Evolutionary conservation across 2,113 vertebrate genomes (phyloP).

Genomic region (Brienomyrus brachyistius): DNA sequence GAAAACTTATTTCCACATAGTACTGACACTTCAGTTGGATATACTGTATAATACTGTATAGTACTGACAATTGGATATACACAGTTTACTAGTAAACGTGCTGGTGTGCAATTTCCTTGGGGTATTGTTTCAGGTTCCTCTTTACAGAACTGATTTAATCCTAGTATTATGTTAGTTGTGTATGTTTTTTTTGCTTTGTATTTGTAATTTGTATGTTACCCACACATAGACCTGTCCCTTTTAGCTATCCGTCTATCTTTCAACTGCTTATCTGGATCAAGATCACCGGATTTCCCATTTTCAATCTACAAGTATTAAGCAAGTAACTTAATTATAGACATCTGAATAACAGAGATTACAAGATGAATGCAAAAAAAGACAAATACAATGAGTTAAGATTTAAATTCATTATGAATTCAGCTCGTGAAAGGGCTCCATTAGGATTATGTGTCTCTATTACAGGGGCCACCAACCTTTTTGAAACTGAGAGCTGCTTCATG

Average conservation of each 20-base stretch:
- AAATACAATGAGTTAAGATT: neutral
- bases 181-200: too few relatives aligned
- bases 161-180: neutral
- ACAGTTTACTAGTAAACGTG: neutral
- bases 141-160: neutral
- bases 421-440: neutral
- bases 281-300: neutral
- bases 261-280: neutral
- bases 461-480: too few relatives aligned
- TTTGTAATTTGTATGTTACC: neutral
- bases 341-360: neutral
- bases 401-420: neutral
- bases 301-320: neutral
- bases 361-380: neutral
- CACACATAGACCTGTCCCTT: neutral
- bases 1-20: neutral
- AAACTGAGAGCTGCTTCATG: too few relatives aligned
- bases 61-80: neutral
- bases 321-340: neutral
- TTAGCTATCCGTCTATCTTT: neutral
- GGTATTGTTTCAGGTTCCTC: neutral
- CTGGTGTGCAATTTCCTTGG: neutral
- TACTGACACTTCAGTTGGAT: neutral
- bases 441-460: neutral
- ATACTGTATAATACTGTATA: too few relatives aligned